phyloP scores from a whole-genome alignment of 2,113 vertebrate species.

The Urocitellus parryii region DNA sequence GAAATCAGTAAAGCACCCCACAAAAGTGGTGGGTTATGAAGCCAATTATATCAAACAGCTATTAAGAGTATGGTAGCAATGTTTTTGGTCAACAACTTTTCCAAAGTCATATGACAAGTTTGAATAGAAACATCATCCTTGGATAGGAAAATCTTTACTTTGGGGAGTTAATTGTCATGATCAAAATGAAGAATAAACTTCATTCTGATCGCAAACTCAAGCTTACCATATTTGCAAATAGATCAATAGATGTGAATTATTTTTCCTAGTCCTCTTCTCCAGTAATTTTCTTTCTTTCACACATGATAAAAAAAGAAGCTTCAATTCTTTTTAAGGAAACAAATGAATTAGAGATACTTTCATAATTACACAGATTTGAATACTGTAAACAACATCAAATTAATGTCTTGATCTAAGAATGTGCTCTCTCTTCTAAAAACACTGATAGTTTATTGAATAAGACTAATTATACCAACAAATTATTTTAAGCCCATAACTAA shows the following conservation, averaged over 20 bases:
- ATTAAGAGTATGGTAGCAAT: background rate
- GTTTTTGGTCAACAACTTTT: background rate
- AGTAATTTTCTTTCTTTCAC: background rate
- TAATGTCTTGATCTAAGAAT: background rate
- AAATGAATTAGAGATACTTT: background rate
- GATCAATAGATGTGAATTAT: background rate
- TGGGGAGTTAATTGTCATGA: slow-evolving; percentile 4
- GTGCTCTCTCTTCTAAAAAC: background rate
- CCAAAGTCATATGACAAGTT: background rate
- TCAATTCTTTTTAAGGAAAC: background rate
- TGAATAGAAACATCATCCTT: background rate
- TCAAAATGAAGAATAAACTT: background rate
- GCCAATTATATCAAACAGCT: background rate
- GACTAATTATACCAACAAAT: slow-evolving; percentile 13
- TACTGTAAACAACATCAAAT: background rate
- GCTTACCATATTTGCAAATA: slow-evolving; percentile 11
- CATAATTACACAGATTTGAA: background rate
- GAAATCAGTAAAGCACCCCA: background rate
- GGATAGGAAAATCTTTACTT: background rate
- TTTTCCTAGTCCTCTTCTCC: background rate
- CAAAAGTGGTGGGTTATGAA: background rate
- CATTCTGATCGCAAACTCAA: background rate
- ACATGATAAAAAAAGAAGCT: background rate
- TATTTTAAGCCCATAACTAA: background rate
- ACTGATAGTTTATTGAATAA: slow-evolving; percentile 2